Base-by-base conservation (phyloP, 2,113 vertebrate genomes). In the Prionailurus viverrinus region DNA sequence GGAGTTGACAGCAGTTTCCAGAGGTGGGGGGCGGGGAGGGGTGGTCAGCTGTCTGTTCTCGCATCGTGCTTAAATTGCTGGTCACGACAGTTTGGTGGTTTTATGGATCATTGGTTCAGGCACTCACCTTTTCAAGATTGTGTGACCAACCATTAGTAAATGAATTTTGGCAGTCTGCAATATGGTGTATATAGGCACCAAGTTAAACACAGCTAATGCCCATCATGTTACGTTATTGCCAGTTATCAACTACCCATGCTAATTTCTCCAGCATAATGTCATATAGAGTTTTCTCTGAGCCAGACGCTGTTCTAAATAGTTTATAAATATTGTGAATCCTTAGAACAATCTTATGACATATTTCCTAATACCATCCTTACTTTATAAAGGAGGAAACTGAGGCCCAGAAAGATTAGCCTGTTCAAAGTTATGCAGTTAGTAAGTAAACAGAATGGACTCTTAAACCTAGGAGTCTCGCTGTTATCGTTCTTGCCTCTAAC, bases 101-200 rank as follows among this genome's bases (percentile, higher is more conserved):
- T 78, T 69, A 33, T 83, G 61, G 63, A 29, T 92, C 73, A 96
- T 96, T 96, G 79, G 36, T 93, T 80, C 36, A 74, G 94, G 51
- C 90, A 61, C 83, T 93, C 80, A 71, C 83, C 74, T 96, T 92
- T 94, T 74, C 53, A 69, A 69, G 27, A 89, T 13, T 92, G 55
- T 89, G 66, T 68, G 66, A 66, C 87, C 76, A 87, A 41, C 55
- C 25, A 39, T 85, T 76, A 96, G 69, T 95, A 94, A 90, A 76
- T 81, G 33, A 71, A 82, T 66, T 91, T 91, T 95, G 95, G 94
- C 92, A 97, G 10, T 73, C 53, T 69, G n/a, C 36, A 96, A 23
- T 41, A 84, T 80, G 69, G 87, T 83, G 73, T 90, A 95, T 89
- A 92, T 36, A 86, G 51, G 87, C 89, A 95, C 83, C 84, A 89